These are phyloP conservation scores for Lithobates sylvaticus DNA, from an alignment of 2,797 vertebrate genomes.

Conservation along the genomic window DNA sequence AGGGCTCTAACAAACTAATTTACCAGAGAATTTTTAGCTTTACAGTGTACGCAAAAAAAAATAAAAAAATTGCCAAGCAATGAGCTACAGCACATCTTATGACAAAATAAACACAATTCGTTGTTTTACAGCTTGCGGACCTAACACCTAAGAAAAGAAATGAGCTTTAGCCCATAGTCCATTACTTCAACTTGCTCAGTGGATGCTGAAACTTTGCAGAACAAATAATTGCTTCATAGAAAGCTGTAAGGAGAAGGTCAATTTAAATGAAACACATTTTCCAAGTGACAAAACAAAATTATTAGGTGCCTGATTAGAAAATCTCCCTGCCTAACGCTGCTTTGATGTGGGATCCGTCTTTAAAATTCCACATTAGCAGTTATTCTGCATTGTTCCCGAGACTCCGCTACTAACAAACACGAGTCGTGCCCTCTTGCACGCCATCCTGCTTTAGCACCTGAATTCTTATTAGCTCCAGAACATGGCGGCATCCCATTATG, in stretches of 20 bases:
- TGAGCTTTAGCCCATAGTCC: constrained; percentile 65
- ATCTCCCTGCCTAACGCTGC: constrained; percentile 69
- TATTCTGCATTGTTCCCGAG: constrained; percentile 63
- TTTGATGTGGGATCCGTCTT: constrained; percentile 68
- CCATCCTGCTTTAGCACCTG: constrained; percentile 35
- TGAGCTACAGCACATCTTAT: neutral
- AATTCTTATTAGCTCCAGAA: constrained; percentile 44
- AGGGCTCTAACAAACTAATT: too few relatives aligned
- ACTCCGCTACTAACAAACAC: constrained; percentile 41
- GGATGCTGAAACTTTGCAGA: constrained; percentile 70
- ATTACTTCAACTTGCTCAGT: constrained; percentile 76
- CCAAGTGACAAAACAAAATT: constrained; percentile 74
- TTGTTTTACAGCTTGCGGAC: constrained; percentile 13
- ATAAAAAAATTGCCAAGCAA: neutral
- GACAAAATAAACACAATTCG: neutral
- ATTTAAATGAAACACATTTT: constrained; percentile 79
- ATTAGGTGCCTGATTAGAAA: constrained; percentile 78
- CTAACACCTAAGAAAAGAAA: constrained; percentile 37
- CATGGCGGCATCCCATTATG: constrained; percentile 41
- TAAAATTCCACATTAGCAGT: constrained; percentile 67
- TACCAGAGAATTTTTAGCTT: neutral
- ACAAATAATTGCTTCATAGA: constrained; percentile 76
- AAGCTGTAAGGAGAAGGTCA: constrained; percentile 72
- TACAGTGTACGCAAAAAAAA: neutral
- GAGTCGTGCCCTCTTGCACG: constrained; percentile 29